Evolutionary conservation across 2,888 invertebrate species (phyloP).

Genomic region (Opisthograptis luteolata): DNA sequence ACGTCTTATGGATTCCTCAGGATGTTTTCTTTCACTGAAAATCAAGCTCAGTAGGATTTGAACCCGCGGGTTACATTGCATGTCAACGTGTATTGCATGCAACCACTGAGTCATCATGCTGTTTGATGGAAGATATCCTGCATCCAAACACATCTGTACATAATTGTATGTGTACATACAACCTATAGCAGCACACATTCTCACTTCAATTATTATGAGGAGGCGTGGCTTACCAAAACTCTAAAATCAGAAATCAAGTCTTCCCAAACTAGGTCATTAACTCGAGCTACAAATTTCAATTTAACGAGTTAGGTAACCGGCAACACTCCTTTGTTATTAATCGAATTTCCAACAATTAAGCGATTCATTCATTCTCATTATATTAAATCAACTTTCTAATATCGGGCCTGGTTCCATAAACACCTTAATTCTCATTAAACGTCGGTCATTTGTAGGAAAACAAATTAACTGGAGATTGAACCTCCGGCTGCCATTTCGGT

Average conservation of each 20-base stretch:
- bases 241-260: neutral
- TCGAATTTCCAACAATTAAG: constrained; percentile 57
- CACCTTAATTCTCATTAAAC: constrained; percentile 78
- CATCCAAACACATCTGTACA: no score
- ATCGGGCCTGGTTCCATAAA: constrained; percentile 68
- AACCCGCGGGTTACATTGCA: no score
- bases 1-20: no score
- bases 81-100: no score
- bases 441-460: constrained; percentile 73
- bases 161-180: no score
- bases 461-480: constrained; percentile 68
- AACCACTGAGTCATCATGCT: no score
- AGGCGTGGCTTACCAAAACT: no score
- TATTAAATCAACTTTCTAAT: constrained; percentile 70
- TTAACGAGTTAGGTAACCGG: constrained; percentile 23
- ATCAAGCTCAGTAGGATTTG: no score
- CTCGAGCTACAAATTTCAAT: constrained; percentile 34
- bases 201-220: no score
- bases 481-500: constrained; percentile 64
- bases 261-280: constrained; percentile 18
- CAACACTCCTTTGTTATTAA: constrained; percentile 51
- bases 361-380: constrained; percentile 62
- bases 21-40: no score
- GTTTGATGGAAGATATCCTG: no score
- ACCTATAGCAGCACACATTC: no score